phyloP scores from a whole-genome alignment of 1,140 invertebrate genomes.

The Probaryconus sp. region DNA sequence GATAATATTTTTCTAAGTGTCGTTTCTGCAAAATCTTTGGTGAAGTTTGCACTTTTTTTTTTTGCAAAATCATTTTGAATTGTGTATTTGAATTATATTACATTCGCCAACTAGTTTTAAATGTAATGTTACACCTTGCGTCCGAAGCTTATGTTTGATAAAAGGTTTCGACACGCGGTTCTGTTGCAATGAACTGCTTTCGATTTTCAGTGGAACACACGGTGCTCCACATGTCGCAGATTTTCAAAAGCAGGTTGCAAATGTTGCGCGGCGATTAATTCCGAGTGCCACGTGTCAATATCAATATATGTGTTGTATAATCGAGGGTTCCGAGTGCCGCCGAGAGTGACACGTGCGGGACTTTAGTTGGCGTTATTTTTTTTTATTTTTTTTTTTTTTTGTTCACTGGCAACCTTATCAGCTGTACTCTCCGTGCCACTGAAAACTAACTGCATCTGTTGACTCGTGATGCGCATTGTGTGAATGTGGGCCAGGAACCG shows the following conservation, averaged over 20 bases:
- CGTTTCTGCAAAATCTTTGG: too few species aligned
- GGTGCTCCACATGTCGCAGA: constrained; percentile 59
- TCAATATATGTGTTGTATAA: too few species aligned
- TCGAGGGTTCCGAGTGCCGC: constrained; percentile 29
- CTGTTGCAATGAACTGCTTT: constrained; percentile 22
- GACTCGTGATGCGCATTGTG: constrained; percentile 24
- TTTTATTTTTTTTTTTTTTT: background rate
- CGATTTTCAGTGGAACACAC: constrained; percentile 54
- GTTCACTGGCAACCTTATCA: constrained; percentile 26
- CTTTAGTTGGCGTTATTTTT: too few species aligned
- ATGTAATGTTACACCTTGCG: too few species aligned
- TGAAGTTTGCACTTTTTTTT: too few species aligned
- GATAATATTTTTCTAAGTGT: too few species aligned
- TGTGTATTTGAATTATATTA: too few species aligned
- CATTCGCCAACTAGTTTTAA: too few species aligned
- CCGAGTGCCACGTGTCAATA: constrained; percentile 54
- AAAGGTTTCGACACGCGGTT: constrained; percentile 5
- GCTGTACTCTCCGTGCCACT: constrained; percentile 1
- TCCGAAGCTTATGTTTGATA: constrained; percentile 10
- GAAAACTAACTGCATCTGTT: constrained; percentile 10
- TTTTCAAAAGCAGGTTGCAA: constrained; percentile 53
- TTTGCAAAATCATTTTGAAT: too few species aligned
- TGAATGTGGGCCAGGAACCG: constrained; percentile 40
- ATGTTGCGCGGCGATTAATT: constrained; percentile 46
- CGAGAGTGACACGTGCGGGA: constrained; percentile 45